Percentiles rank a stretch among this genome's conserved stretches.
Conservation (phyloP, 2,888 invertebrate species). For the Caenorhabditis sp. region DNA sequence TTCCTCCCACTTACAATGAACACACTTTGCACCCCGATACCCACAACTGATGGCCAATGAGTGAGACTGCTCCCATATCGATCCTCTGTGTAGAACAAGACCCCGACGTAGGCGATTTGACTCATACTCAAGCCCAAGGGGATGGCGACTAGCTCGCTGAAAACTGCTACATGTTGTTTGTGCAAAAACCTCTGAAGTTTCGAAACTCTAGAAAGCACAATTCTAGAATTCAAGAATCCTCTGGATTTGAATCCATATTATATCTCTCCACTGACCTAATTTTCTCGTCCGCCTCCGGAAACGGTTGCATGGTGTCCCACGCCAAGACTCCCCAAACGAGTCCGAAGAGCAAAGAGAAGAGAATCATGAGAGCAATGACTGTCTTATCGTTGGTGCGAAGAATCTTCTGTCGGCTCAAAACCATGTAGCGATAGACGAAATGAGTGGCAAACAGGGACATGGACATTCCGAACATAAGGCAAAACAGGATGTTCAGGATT, state of each 20-base stretch:
- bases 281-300: slow-evolving; percentile 25
- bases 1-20: slow-evolving; percentile 30
- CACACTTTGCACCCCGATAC: slow-evolving; percentile 29
- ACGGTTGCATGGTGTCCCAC: slow-evolving; percentile 44
- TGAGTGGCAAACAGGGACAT: slow-evolving; percentile 45
- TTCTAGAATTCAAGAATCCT: no score
- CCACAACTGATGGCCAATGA: slow-evolving; percentile 36
- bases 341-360: neutral
- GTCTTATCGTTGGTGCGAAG: slow-evolving; percentile 11
- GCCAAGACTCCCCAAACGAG: slow-evolving; percentile 15
- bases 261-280: neutral
- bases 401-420: slow-evolving; percentile 14
- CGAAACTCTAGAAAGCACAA: no score
- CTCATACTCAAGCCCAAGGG: neutral
- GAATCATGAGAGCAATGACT: neutral
- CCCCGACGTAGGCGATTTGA: slow-evolving; percentile 32
- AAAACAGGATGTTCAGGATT: slow-evolving; percentile 28
- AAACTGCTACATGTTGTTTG: neutral
- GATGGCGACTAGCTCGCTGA: slow-evolving; percentile 7
- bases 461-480: slow-evolving; percentile 54
- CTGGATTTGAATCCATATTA: no score
- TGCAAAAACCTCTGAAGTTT: no score
- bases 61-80: neutral
- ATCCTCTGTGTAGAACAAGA: slow-evolving; percentile 27
- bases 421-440: slow-evolving; percentile 46